Percentiles rank a stretch among this genome's conserved stretches.
phyloP scores from a whole-genome alignment of 2,888 invertebrate species.

The Limenitis camilla region DNA sequence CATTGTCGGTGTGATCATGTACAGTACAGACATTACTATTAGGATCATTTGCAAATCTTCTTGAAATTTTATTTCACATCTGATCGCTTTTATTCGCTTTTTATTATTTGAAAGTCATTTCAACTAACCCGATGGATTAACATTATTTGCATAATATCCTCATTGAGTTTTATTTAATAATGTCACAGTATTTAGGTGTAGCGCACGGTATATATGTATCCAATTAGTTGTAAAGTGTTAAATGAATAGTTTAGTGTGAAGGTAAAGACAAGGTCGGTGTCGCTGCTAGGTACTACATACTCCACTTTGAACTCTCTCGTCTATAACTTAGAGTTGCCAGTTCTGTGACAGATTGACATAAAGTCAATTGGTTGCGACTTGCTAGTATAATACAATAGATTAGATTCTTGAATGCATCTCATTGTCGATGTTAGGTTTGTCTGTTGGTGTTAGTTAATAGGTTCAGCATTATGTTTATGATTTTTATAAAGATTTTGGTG shows the following conservation, averaged over 20 bases:
- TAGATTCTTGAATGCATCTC: slow-evolving; percentile 2
- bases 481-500: no score
- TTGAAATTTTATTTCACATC: slow-evolving; percentile 53
- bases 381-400: neutral
- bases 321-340: slow-evolving; percentile 35
- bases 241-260: slow-evolving; percentile 37
- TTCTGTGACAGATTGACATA: slow-evolving; percentile 34
- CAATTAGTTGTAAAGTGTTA: slow-evolving; percentile 22
- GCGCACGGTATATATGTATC: slow-evolving; percentile 47
- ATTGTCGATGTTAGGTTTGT: neutral
- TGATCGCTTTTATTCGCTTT: slow-evolving; percentile 49
- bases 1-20: slow-evolving; percentile 63
- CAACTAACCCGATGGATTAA: slow-evolving; percentile 52
- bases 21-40: slow-evolving; percentile 49
- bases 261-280: slow-evolving; percentile 59
- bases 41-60: slow-evolving; percentile 50
- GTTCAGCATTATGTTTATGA: no score
- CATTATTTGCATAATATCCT: slow-evolving; percentile 32
- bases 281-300: slow-evolving; percentile 23
- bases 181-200: slow-evolving; percentile 44
- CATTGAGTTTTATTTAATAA: slow-evolving; percentile 31
- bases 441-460: no score
- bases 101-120: slow-evolving; percentile 46
- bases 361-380: slow-evolving; percentile 27
- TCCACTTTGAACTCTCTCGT: slow-evolving; percentile 32